These are phyloP conservation scores for Pseudococcus longispinus DNA, from an alignment of 2,888 invertebrate species.

Conservation along the genomic window DNA sequence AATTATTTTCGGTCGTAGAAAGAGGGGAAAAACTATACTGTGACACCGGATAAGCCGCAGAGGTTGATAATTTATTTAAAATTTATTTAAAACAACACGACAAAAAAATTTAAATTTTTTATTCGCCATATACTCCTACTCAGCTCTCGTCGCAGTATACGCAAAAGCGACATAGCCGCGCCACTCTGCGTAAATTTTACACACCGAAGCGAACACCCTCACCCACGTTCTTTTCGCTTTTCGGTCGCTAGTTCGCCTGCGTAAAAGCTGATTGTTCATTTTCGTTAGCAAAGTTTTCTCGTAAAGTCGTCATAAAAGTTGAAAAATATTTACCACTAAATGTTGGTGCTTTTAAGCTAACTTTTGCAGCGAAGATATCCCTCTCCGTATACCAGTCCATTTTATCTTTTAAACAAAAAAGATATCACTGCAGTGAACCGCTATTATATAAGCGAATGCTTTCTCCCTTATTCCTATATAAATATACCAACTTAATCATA, in stretches of 20 bases:
- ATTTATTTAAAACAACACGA: slow-evolving; percentile 34
- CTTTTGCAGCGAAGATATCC: neutral
- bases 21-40: neutral
- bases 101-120: slow-evolving; percentile 27
- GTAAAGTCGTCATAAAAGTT: slow-evolving; percentile 42
- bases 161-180: neutral
- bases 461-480: neutral
- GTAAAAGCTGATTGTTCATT: slow-evolving; percentile 43
- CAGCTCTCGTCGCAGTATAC: neutral
- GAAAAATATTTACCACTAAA: slow-evolving; percentile 39
- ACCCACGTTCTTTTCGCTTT: neutral
- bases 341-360: slow-evolving; percentile 30
- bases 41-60: slow-evolving; percentile 19
- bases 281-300: slow-evolving; percentile 38
- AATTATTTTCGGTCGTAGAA: neutral
- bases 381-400: neutral
- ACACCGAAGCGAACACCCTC: neutral
- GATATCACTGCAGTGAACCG: neutral
- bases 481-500: neutral
- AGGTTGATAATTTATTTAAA: slow-evolving; percentile 33
- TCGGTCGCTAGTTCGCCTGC: neutral
- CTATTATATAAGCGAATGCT: neutral
- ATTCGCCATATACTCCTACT: neutral
- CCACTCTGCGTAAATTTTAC: neutral
- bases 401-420: neutral